Conservation (phyloP, 2,888 invertebrate species). For the Microctonus brassicae region DNA sequence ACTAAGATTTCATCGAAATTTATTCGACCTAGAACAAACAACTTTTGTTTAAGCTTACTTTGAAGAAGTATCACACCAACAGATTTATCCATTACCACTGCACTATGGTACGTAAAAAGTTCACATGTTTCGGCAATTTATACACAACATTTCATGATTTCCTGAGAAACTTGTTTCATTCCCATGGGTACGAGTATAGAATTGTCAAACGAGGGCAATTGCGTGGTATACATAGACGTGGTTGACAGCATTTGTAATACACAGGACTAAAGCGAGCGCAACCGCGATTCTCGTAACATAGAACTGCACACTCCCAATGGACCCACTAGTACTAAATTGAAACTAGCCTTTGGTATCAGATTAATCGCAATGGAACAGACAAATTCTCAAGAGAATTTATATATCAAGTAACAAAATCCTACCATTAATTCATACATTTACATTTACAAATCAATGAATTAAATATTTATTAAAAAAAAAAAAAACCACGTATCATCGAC, state of each 20-base stretch:
- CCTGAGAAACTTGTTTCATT: conserved; percentile 53
- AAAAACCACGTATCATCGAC: background rate
- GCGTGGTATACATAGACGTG: conserved; percentile 47
- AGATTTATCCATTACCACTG: background rate
- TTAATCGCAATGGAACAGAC: conserved; percentile 46
- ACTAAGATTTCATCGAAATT: background rate
- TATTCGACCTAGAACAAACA: background rate
- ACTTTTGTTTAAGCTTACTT: background rate
- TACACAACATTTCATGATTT: conserved; percentile 51
- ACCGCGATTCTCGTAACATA: conserved; percentile 46
- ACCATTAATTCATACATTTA: background rate
- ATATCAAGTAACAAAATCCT: conserved; percentile 42
- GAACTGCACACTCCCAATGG: conserved; percentile 38
- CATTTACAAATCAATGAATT: background rate
- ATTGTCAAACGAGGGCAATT: conserved; percentile 52
- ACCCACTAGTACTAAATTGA: conserved; percentile 61
- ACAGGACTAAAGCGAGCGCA: conserved; percentile 34
- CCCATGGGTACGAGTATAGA: conserved; percentile 52
- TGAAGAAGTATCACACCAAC: background rate
- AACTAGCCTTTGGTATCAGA: conserved; percentile 64
- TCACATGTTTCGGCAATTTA: background rate
- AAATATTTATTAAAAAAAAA: background rate
- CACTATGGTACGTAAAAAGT: background rate
- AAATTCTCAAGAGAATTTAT: conserved; percentile 48
- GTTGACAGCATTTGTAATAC: conserved; percentile 48